Conservation (phyloP, 2,113 vertebrate species). For the Fulmarus glacialis region DNA sequence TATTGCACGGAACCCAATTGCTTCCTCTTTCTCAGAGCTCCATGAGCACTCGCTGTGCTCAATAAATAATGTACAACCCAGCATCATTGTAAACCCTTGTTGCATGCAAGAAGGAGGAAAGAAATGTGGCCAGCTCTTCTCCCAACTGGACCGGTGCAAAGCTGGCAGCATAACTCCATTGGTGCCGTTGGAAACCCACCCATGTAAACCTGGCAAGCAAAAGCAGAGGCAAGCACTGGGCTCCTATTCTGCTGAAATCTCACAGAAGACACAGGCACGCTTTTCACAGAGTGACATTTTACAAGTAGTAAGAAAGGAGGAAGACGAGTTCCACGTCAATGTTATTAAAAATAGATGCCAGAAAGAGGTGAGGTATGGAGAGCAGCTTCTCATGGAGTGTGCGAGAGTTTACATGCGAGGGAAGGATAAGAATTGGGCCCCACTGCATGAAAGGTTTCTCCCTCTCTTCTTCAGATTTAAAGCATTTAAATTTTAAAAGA, state of each 20-base stretch:
- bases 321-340: background rate
- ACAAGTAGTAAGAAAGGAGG: background rate
- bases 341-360: background rate
- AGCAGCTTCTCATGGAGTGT: background rate
- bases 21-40: background rate
- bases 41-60: background rate
- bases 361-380: background rate
- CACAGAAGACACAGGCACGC: background rate
- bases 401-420: background rate
- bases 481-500: background rate
- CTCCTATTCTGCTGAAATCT: background rate
- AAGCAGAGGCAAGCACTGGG: background rate
- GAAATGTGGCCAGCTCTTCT: background rate
- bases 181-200: background rate
- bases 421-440: background rate
- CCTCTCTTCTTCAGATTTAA: background rate
- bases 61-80: slow-evolving; percentile 49
- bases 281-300: background rate
- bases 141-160: background rate
- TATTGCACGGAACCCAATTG: background rate
- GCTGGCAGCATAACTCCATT: background rate
- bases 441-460: background rate
- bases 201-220: background rate
- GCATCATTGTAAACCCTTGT: background rate
- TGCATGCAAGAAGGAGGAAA: background rate